Evolutionary conservation across 2,113 vertebrate species (phyloP).

Genomic region (Carettochelys insculpta): DNA sequence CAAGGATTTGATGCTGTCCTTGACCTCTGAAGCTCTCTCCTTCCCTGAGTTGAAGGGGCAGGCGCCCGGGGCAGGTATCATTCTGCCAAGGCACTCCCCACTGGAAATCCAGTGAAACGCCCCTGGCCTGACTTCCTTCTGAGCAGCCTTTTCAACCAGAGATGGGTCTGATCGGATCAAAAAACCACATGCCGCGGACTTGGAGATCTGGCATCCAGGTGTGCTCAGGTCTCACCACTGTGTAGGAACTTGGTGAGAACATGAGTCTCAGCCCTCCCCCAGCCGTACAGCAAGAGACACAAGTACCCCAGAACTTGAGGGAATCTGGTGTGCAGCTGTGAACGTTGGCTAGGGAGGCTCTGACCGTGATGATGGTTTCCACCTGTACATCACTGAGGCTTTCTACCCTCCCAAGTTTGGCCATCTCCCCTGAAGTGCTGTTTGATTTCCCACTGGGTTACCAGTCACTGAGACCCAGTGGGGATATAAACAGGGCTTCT

Average conservation of each 20-base stretch:
- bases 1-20: background rate
- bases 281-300: background rate
- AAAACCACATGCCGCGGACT: background rate
- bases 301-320: background rate
- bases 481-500: background rate
- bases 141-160: background rate
- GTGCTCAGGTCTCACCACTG: too few species aligned
- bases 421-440: background rate
- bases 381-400: background rate
- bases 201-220: background rate
- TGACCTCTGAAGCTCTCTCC: background rate
- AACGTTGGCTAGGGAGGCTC: background rate
- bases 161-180: background rate
- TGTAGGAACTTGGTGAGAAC: background rate
- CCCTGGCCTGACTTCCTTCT: background rate
- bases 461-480: background rate
- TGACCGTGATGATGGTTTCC: background rate
- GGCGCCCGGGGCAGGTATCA: background rate
- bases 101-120: background rate
- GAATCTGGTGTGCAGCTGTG: background rate
- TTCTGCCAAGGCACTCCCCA: background rate
- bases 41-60: background rate
- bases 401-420: background rate
- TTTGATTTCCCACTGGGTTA: background rate
- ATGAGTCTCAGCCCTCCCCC: background rate